Conservation (phyloP, 2,888 invertebrate genomes). For the Drosophila multiciliata region DNA sequence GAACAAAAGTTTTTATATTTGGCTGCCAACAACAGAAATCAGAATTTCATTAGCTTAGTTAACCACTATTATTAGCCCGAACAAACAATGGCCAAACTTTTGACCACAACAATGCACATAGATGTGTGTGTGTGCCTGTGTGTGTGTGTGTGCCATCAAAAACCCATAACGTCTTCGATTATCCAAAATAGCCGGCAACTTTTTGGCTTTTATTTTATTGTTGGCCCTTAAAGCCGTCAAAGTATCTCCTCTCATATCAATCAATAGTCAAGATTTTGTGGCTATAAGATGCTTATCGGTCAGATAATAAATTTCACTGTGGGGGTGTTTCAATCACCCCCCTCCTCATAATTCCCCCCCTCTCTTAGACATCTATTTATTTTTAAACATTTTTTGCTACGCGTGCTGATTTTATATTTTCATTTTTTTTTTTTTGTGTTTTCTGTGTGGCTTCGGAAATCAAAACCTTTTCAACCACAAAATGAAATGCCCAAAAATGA, state of each 20-base stretch:
- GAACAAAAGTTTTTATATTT: constrained; percentile 24
- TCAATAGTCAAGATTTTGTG: constrained; percentile 57
- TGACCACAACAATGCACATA: constrained; percentile 38
- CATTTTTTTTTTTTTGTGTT: constrained; percentile 34
- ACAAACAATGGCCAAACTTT: constrained; percentile 40
- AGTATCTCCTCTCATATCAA: constrained; percentile 67
- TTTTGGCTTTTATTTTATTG: constrained; percentile 42
- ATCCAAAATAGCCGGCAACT: constrained; percentile 57
- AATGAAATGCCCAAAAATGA: constrained; percentile 30
- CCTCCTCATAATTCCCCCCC: neutral
- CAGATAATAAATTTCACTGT: constrained; percentile 76
- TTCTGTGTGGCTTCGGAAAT: constrained; percentile 68
- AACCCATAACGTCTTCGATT: constrained; percentile 59
- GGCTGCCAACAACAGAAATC: neutral
- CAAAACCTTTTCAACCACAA: constrained; percentile 46
- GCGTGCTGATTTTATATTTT: constrained; percentile 73
- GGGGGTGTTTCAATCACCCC: constrained; percentile 57
- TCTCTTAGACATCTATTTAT: constrained; percentile 35
- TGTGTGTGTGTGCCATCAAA: constrained; percentile 49
- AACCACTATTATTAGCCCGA: constrained; percentile 67
- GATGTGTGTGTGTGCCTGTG: constrained; percentile 26
- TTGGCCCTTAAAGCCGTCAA: neutral
- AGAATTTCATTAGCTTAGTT: constrained; percentile 73
- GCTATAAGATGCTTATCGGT: constrained; percentile 70
- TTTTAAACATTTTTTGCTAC: constrained; percentile 74